A percentile compares a stretch with the other conserved stretches of the same genome.
Conservation (phyloP, 2,113 vertebrate genomes). For the Corvus hawaiiensis region DNA sequence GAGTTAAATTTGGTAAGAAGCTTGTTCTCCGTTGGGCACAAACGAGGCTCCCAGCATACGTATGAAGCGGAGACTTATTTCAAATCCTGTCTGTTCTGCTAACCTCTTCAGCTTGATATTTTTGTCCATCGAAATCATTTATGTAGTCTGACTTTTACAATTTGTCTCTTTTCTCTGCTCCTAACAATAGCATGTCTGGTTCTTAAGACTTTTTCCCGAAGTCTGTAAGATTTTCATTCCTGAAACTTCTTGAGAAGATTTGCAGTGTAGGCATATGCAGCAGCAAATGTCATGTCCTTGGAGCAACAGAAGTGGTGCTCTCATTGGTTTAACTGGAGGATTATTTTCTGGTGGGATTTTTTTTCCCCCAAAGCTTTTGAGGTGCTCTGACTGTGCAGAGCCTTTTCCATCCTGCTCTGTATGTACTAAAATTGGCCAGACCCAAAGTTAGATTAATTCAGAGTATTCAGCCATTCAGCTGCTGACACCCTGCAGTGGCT, state of each 20-base stretch:
- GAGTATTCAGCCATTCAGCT: background rate
- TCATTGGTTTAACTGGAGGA: background rate
- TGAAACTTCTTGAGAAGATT: constrained; percentile 53
- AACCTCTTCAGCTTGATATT: constrained; percentile 73
- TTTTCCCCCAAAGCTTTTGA: background rate
- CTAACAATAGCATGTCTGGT: constrained; percentile 72
- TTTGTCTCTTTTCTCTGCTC: constrained; percentile 72
- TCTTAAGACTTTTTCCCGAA: constrained; percentile 36
- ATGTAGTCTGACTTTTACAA: constrained; percentile 62
- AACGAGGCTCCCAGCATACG: constrained; percentile 53
- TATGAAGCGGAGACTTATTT: constrained; percentile 58
- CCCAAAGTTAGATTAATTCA: background rate
- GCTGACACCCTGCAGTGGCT: background rate
- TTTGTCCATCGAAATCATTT: constrained; percentile 63
- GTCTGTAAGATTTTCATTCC: constrained; percentile 14
- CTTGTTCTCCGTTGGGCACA: constrained; percentile 65
- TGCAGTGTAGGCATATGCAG: background rate
- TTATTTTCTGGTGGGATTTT: background rate
- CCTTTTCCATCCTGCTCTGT: background rate
- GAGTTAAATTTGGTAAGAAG: constrained; percentile 98
- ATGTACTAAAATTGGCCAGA: background rate
- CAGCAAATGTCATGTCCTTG: background rate
- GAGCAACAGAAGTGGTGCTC: background rate
- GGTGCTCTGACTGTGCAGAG: background rate
- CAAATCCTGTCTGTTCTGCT: constrained; percentile 70